Evolutionary conservation across 2,888 invertebrate species (phyloP).

Genomic region (Penaeus monodon): DNA sequence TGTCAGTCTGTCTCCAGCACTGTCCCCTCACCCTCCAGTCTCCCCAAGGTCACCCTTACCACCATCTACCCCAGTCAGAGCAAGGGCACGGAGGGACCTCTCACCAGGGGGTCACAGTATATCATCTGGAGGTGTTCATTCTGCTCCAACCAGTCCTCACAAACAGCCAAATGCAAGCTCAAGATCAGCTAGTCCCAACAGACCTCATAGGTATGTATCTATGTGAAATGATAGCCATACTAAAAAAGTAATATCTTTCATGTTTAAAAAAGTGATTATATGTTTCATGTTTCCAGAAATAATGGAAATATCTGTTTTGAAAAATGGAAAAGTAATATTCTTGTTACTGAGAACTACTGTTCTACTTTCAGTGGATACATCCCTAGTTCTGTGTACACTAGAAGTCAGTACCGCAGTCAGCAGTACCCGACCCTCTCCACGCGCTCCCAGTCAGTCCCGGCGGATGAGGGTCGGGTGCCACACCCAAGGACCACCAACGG

Average conservation of each 20-base stretch:
- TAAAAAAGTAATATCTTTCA: too few relatives aligned
- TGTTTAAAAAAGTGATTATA: too few relatives aligned
- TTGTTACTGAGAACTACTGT: not conserved
- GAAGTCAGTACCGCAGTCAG: slow-evolving; percentile 70
- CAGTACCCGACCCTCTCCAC: slow-evolving; percentile 69
- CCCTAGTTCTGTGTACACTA: slow-evolving; percentile 69
- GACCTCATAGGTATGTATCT: slow-evolving; percentile 45
- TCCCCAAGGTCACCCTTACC: slow-evolving; percentile 53
- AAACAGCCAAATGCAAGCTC: slow-evolving; percentile 53
- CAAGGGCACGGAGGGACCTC: slow-evolving; percentile 51
- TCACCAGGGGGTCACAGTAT: slow-evolving; percentile 45
- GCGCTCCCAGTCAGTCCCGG: slow-evolving; percentile 55
- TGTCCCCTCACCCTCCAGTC: slow-evolving; percentile 50
- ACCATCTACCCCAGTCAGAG: slow-evolving; percentile 54
- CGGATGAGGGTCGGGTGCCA: slow-evolving; percentile 44
- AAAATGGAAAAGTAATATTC: not conserved
- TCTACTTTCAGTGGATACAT: slow-evolving; percentile 67
- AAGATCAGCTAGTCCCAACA: slow-evolving; percentile 50
- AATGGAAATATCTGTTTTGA: not conserved
- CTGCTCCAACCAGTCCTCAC: slow-evolving; percentile 62
- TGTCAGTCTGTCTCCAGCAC: slow-evolving; percentile 63
- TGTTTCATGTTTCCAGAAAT: not conserved
- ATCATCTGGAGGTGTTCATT: slow-evolving; percentile 40
- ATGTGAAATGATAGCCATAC: not conserved
- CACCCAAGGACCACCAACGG: slow-evolving; percentile 40